Percentiles rank a stretch among this genome's conserved stretches.
phyloP scores from a whole-genome alignment of 2,797 vertebrate species.

The Melanotaenia pygmaea region DNA sequence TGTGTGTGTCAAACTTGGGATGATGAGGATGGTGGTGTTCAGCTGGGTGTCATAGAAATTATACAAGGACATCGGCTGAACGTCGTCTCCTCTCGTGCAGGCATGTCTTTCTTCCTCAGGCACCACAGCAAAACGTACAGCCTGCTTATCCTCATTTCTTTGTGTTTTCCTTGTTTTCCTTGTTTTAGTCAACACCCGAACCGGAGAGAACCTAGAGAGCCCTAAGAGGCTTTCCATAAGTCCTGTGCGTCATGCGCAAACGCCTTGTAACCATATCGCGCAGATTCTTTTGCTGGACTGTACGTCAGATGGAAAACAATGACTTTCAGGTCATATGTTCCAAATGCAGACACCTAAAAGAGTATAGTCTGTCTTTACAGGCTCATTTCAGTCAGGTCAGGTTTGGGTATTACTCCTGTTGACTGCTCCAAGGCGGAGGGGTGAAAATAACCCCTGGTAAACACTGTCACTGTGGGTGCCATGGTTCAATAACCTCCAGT shows the following conservation, averaged over 20 bases:
- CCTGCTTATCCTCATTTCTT: not conserved
- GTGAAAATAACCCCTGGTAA: constrained; percentile 15
- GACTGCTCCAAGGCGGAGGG: not conserved
- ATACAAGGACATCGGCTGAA: not conserved
- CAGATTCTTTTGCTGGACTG: constrained; percentile 9
- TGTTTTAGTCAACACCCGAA: not conserved
- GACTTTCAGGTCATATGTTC: not conserved
- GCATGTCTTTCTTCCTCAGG: not conserved
- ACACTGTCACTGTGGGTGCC: constrained; percentile 25
- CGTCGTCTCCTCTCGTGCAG: not conserved
- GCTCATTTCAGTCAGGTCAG: constrained; percentile 28
- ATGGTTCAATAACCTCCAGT: constrained; percentile 19
- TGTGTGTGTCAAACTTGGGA: constrained; percentile 20
- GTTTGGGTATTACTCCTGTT: constrained; percentile 30
- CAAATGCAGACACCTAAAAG: not conserved
- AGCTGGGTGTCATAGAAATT: constrained; percentile 48
- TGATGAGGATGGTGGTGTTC: constrained; percentile 40
- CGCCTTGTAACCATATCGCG: constrained; percentile 40
- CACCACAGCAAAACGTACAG: not conserved
- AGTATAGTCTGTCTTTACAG: constrained; percentile 11
- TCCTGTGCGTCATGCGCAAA: constrained; percentile 56
- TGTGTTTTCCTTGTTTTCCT: constrained; percentile 9
- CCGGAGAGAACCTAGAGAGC: constrained; percentile 31
- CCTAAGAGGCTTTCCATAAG: constrained; percentile 80
- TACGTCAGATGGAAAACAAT: constrained; percentile 24